These are phyloP conservation scores for Crypturellus undulatus DNA, from an alignment of 2,113 vertebrate species.

Conservation along the genomic window DNA sequence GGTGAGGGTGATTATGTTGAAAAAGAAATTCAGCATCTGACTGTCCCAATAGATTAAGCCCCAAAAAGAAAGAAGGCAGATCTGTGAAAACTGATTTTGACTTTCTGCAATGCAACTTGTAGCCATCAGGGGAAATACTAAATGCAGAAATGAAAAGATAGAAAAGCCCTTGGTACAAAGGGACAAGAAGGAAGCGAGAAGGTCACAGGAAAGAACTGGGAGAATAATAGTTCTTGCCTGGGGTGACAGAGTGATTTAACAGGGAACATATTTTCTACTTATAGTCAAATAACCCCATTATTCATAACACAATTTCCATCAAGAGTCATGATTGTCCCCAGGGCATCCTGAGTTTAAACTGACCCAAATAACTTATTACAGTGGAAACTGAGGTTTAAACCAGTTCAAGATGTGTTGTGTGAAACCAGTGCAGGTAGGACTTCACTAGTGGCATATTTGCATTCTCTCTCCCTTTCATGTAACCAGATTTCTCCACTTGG, in stretches of 20 bases:
- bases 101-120: background rate
- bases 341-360: constrained; percentile 64
- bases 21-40: background rate
- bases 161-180: background rate
- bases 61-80: background rate
- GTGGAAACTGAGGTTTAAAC: constrained; percentile 38
- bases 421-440: background rate
- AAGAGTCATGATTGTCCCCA: constrained; percentile 48
- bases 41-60: background rate
- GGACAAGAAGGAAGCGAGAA: background rate
- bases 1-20: background rate
- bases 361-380: constrained; percentile 46
- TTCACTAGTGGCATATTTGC: background rate
- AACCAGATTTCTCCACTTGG: background rate
- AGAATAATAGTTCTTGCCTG: constrained; percentile 53
- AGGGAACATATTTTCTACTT: constrained; percentile 55
- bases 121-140: constrained; percentile 7
- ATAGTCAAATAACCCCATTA: constrained; percentile 57
- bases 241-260: constrained; percentile 51
- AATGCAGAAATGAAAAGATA: background rate
- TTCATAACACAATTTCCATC: constrained; percentile 54
- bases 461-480: background rate
- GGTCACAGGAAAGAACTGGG: constrained; percentile 11
- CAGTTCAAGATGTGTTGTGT: background rate
- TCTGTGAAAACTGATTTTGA: background rate